These are phyloP conservation scores for Uropsilus gracilis DNA, from an alignment of 2,113 vertebrate genomes.

Conservation along the genomic window DNA sequence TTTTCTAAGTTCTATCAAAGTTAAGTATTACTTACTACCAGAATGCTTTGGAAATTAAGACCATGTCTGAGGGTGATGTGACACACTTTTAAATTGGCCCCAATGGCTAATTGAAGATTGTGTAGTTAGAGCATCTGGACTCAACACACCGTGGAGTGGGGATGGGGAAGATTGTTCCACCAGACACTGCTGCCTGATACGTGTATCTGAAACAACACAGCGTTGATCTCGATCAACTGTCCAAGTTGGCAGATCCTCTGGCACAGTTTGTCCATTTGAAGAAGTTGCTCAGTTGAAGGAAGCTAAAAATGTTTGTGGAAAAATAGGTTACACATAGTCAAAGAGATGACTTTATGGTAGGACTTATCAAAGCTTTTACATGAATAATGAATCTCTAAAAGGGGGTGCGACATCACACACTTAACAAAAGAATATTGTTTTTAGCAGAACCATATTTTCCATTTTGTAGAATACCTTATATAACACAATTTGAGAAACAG, in stretches of 20 bases:
- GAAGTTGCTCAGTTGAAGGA: not conserved
- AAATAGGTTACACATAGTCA: slow-evolving; percentile 15
- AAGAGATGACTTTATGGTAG: not conserved
- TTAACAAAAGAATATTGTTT: not conserved
- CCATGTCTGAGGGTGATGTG: not conserved
- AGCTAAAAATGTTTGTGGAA: not conserved
- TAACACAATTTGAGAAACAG: not conserved
- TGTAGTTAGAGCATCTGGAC: not conserved
- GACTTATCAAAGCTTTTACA: slow-evolving; percentile 25
- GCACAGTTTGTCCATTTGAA: slow-evolving; percentile 40
- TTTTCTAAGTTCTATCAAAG: slow-evolving; percentile 28
- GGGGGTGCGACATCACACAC: not conserved
- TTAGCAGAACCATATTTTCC: not conserved
- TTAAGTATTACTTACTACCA: slow-evolving; percentile 19
- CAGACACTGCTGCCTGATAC: not conserved
- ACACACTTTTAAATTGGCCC: not conserved
- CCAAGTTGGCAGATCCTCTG: slow-evolving; percentile 28
- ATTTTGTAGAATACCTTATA: slow-evolving; percentile 12
- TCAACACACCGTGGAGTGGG: not conserved
- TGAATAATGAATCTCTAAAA: slow-evolving; percentile 22
- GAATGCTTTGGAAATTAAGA: slow-evolving; percentile 19
- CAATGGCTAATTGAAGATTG: not conserved
- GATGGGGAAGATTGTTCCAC: not conserved
- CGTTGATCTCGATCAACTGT: slow-evolving; percentile 9
- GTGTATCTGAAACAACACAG: not conserved